Base-by-base conservation (phyloP, 2,888 invertebrate genomes). In the Cactoblastis cactorum region DNA sequence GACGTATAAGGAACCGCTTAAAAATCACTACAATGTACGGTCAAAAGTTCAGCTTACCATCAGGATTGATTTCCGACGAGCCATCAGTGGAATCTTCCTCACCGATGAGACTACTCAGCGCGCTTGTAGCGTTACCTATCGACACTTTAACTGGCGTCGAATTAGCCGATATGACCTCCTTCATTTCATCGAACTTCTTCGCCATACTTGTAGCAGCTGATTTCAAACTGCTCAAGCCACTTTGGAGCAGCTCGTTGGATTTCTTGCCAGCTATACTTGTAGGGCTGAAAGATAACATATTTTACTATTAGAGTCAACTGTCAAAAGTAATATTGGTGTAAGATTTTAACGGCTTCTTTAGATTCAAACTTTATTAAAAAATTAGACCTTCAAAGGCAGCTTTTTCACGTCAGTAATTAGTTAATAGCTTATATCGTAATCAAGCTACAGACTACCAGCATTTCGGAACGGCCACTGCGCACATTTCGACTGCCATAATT, bases 141-240 rank as follows among this genome's bases (percentile, higher is more conserved):
- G 85, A 90, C 1, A 92, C 91, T 78, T 96, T 96, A 2, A 95
- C 94, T 0, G 96, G 96, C 8, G 96, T 96, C n/a, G 95, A 94
- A 59, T 94, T 96, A 0, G 95, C 95, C 1, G 96, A 96, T 63
- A 97, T 96, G 18, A 95, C 96, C 76, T 96, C 97, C 74, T 97
- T 97, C 77, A 97, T 95, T 78, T 97, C 97, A 72, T 96, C 97
- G 65, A 97, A 93, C 71, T 97, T 97, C 71, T 96, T 96, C 17
- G 93, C 96, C 74, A 97, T 93, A 35, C 95, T 94, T 1, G 93
- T 96, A 0, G 96, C 96, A 0, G 95, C 96, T 11, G 94, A 95
- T 76, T 96, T 96, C 34, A 97, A 91, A 67, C 96, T 96, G 74
- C 95, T 96, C 37, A 97, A 87, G 35, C 96, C 96, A 55, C 96